phyloP scores from a whole-genome alignment of 1,140 invertebrate genomes.

The Rhynchophorus ferrugineus region DNA sequence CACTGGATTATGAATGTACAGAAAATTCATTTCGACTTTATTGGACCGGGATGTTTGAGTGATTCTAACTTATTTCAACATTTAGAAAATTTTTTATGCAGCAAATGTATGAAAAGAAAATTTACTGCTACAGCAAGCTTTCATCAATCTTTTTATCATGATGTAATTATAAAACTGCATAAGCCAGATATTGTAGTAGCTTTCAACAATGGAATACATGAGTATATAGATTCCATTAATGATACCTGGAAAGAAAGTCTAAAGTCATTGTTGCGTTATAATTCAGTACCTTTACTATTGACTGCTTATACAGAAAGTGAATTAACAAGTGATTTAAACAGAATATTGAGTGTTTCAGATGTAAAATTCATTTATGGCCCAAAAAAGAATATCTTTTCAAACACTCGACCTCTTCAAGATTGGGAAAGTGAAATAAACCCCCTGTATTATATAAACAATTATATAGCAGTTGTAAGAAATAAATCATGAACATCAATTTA shows the following conservation, averaged over 20 bases:
- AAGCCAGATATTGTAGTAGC: constrained; percentile 34
- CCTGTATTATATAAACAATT: constrained; percentile 30
- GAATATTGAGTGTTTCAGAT: constrained; percentile 6
- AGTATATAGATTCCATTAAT: constrained; percentile 23
- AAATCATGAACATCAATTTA: too few species aligned
- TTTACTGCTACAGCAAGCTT: constrained; percentile 17
- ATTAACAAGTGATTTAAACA: constrained; percentile 26
- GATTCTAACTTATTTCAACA: neutral
- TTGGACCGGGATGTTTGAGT: constrained; percentile 31
- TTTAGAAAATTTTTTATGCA: constrained; percentile 18
- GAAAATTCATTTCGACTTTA: constrained; percentile 26
- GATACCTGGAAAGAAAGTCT: constrained; percentile 36
- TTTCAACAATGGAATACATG: constrained; percentile 39
- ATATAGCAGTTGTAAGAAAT: constrained; percentile 19
- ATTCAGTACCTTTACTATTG: constrained; percentile 30
- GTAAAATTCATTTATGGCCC: constrained; percentile 18
- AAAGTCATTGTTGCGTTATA: constrained; percentile 23
- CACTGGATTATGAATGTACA: constrained; percentile 33
- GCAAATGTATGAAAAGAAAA: constrained; percentile 22
- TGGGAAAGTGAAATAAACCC: constrained; percentile 22
- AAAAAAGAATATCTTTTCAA: constrained; percentile 28
- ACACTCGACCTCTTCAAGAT: constrained; percentile 25
- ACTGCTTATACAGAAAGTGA: constrained; percentile 37
- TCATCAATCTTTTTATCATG: constrained; percentile 29
- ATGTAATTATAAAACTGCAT: constrained; percentile 24